phyloP scores from a whole-genome alignment of 37 sponge, comb jelly and placozoan species.

The Spongilla lacustris region DNA sequence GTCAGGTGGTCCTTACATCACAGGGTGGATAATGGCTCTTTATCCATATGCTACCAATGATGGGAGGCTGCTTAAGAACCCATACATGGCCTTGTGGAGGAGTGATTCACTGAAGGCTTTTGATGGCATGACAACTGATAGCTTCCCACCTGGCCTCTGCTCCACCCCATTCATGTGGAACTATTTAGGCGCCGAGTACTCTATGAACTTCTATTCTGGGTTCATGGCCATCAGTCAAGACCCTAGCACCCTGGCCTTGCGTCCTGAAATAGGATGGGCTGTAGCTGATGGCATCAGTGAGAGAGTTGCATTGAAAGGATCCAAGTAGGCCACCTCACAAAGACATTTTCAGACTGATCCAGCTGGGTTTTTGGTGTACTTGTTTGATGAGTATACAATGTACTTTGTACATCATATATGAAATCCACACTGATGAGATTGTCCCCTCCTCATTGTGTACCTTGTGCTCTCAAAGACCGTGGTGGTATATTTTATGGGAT shows the following conservation, averaged over 20 bases:
- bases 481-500: too few species aligned
- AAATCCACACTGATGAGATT: too few species aligned
- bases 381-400: too few species aligned
- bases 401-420: too few species aligned
- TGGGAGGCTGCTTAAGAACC: background rate
- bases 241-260: constrained; percentile 24
- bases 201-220: constrained; percentile 62
- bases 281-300: constrained; percentile 20
- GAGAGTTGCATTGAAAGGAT: background rate
- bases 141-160: constrained; percentile 46
- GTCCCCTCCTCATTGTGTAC: too few species aligned
- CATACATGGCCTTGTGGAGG: constrained; percentile 8
- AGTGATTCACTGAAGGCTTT: background rate
- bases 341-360: too few species aligned
- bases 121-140: background rate
- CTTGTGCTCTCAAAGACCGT: too few species aligned
- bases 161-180: constrained; percentile 53
- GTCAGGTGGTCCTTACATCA: constrained; percentile 31
- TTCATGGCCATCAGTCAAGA: constrained; percentile 56
- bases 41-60: constrained; percentile 37
- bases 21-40: constrained; percentile 55
- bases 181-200: background rate
- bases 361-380: too few species aligned
- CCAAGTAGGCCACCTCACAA: background rate
- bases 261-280: constrained; percentile 71